Percentiles rank a stretch among this genome's conserved stretches.
phyloP scores from a whole-genome alignment of 2,113 vertebrate genomes.

The Channa maculata region DNA sequence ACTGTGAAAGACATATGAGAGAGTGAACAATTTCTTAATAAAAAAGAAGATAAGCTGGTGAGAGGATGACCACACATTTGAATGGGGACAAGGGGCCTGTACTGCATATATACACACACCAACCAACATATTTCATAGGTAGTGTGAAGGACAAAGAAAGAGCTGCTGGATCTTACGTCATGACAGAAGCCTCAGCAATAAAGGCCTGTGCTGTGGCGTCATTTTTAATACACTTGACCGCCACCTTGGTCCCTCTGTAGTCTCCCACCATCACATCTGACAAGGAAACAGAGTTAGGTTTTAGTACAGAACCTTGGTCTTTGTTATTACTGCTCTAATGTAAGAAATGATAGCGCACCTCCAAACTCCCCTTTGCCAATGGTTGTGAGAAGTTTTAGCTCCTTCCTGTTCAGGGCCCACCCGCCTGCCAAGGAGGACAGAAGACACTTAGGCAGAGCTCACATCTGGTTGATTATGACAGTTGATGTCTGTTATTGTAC shows the following conservation, averaged over 20 bases:
- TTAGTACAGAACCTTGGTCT: background rate
- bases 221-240: conserved; percentile 98
- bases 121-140: background rate
- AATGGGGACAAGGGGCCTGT: background rate
- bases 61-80: background rate
- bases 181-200: conserved; percentile 95
- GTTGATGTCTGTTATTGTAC: background rate
- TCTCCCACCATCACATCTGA: conserved; percentile 87
- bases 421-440: conserved; percentile 84
- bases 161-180: conserved; percentile 88
- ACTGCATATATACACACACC: background rate
- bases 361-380: conserved; percentile 98
- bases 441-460: background rate
- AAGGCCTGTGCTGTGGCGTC: conserved; percentile 97
- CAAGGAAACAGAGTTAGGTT: background rate
- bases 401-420: conserved; percentile 96
- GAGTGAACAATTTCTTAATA: background rate
- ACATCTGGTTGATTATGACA: background rate
- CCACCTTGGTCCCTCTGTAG: conserved; percentile 95
- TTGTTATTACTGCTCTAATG: background rate
- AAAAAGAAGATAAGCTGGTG: background rate
- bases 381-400: conserved; percentile 92
- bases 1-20: background rate
- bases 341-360: conserved; percentile 82
- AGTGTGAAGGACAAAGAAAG: background rate